A percentile compares a stretch with the other conserved stretches of the same genome.
phyloP scores from a whole-genome alignment of 2,888 invertebrate species.

The Athrips mouffetella region DNA sequence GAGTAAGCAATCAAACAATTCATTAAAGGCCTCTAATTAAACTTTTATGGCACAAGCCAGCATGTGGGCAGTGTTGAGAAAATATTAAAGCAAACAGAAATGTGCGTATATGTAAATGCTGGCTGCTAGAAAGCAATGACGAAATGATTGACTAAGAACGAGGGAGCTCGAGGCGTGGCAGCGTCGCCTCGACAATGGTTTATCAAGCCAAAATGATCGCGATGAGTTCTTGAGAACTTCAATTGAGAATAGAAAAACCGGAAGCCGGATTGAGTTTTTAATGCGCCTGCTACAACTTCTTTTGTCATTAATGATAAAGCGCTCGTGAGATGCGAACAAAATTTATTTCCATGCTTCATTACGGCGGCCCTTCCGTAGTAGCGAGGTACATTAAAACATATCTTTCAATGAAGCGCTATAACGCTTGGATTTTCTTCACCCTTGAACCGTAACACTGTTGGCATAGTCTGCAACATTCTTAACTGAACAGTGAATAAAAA shows the following conservation, averaged over 20 bases:
- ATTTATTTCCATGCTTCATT: no score
- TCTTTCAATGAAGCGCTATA: no score
- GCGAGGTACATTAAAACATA: no score
- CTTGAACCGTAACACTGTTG: no score
- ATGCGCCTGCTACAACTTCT: no score
- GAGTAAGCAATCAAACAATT: constrained; percentile 20
- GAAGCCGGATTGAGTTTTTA: neutral
- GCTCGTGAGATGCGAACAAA: no score
- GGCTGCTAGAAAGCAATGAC: constrained; percentile 65
- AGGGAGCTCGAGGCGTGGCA: neutral
- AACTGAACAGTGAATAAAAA: no score
- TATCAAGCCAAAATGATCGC: neutral
- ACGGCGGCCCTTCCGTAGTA: no score
- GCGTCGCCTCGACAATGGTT: neutral
- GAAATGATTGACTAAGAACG: constrained; percentile 53
- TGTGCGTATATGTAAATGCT: constrained; percentile 64
- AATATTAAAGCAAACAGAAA: constrained; percentile 67
- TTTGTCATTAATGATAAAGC: no score
- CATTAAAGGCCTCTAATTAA: constrained; percentile 25
- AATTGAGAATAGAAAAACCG: neutral
- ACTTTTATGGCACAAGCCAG: constrained; percentile 14
- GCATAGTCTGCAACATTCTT: no score
- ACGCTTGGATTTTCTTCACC: no score
- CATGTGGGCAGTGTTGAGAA: constrained; percentile 48
- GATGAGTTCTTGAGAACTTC: neutral